phyloP scores from a whole-genome alignment of 2,888 invertebrate genomes.

The Metacarcinus magister region DNA sequence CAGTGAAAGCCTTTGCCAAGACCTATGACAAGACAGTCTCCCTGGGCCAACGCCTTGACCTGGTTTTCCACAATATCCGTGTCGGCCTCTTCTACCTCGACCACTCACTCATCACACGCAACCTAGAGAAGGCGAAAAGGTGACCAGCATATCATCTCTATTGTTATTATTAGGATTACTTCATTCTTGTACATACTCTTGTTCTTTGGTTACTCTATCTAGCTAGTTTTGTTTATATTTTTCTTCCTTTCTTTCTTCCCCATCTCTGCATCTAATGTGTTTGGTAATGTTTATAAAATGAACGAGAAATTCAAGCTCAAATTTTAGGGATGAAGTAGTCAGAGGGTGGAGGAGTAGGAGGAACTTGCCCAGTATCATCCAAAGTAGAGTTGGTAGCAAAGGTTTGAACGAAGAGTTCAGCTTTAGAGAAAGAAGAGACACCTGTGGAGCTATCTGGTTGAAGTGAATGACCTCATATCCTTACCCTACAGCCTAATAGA shows the following conservation, averaged over 20 bases:
- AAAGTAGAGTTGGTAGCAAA: no score
- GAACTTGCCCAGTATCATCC: no score
- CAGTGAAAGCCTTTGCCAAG: constrained; percentile 90
- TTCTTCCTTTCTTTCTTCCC: not conserved
- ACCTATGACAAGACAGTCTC: constrained; percentile 94
- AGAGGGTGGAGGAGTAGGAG: no score
- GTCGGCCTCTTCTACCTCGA: constrained; percentile 95
- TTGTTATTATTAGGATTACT: not conserved
- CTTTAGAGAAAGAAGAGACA: no score
- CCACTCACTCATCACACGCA: constrained; percentile 93
- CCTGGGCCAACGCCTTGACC: constrained; percentile 92
- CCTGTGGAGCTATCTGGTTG: not conserved
- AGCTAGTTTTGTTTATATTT: no score
- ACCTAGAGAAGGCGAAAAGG: constrained; percentile 95
- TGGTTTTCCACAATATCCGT: constrained; percentile 94
- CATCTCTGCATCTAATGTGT: not conserved
- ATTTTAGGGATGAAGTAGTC: no score
- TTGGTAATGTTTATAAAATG: not conserved
- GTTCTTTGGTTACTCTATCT: no score
- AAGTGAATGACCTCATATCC: no score
- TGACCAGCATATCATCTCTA: constrained; percentile 83
- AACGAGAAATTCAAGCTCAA: no score
- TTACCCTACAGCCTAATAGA: constrained; percentile 88
- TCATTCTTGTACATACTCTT: not conserved
- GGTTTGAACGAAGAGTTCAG: no score